phyloP scores from a whole-genome alignment of 2,888 invertebrate species.

The Stenoptilia bipunctidactyla region DNA sequence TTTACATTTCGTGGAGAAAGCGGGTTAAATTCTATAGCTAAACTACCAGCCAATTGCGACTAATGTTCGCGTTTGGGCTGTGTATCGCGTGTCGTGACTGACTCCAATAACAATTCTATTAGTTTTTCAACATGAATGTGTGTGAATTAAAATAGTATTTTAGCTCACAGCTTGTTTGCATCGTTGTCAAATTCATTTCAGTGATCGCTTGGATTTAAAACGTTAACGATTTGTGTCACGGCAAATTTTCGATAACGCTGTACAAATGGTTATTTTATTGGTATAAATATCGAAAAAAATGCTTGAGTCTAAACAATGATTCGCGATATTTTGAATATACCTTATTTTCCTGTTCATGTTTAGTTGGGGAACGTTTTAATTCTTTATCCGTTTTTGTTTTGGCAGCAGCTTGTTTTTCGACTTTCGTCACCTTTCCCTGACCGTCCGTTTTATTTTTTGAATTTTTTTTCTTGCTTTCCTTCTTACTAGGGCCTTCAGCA shows the following conservation, averaged over 20 bases:
- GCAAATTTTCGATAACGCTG: too few species aligned
- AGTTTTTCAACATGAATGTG: constrained; percentile 39
- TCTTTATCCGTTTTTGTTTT: constrained; percentile 40
- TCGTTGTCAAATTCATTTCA: constrained; percentile 26
- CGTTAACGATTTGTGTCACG: neutral
- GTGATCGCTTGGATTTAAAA: constrained; percentile 15
- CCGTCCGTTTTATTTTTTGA: constrained; percentile 70
- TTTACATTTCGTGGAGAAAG: neutral
- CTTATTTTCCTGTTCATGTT: constrained; percentile 42
- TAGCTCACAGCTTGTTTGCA: constrained; percentile 24
- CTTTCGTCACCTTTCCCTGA: constrained; percentile 61
- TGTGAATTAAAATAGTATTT: constrained; percentile 35
- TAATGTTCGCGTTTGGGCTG: constrained; percentile 32
- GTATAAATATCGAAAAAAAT: too few species aligned
- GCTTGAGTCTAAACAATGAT: too few species aligned
- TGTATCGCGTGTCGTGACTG: constrained; percentile 34
- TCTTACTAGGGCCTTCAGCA: constrained; percentile 72
- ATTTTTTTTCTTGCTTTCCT: constrained; percentile 75
- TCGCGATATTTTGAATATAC: constrained; percentile 29
- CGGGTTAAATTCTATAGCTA: neutral
- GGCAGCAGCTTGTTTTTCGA: constrained; percentile 39
- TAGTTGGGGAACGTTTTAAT: constrained; percentile 34
- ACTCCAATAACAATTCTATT: constrained; percentile 42
- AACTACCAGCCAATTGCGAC: neutral
- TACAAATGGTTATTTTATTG: too few species aligned